phyloP scores from a whole-genome alignment of 2,797 vertebrate genomes.

The Amphiprion clarkii region DNA sequence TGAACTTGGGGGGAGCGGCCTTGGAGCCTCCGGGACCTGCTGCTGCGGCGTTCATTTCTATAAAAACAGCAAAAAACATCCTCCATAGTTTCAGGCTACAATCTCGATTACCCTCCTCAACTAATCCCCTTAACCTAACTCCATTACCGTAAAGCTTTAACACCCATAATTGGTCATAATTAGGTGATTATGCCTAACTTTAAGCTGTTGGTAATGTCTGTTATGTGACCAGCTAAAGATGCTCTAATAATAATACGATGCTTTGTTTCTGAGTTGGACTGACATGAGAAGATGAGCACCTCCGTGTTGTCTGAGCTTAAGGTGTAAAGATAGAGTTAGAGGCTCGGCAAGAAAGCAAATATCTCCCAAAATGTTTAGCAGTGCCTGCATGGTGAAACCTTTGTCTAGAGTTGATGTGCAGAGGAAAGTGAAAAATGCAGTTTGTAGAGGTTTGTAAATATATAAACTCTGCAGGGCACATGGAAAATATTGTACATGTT shows the following conservation, averaged over 20 bases:
- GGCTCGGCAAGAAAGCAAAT: too few relatives aligned
- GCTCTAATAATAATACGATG: background rate
- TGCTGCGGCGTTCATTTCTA: constrained; percentile 60
- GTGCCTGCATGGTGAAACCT: too few relatives aligned
- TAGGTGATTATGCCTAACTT: background rate
- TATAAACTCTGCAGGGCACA: too few relatives aligned
- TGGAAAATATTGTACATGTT: too few relatives aligned
- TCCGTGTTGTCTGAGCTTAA: too few relatives aligned
- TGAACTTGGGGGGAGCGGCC: constrained; percentile 57
- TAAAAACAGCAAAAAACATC: background rate
- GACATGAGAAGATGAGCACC: too few relatives aligned
- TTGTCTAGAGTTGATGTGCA: too few relatives aligned
- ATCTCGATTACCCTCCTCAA: background rate
- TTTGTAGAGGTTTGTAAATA: too few relatives aligned
- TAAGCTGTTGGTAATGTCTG: background rate
- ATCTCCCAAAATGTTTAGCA: too few relatives aligned
- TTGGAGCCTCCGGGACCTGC: constrained; percentile 17
- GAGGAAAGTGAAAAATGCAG: too few relatives aligned
- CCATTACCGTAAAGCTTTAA: background rate
- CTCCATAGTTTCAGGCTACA: background rate
- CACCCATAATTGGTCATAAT: background rate
- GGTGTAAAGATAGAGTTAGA: too few relatives aligned
- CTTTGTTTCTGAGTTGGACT: too few relatives aligned
- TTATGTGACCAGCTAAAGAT: background rate
- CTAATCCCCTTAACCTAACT: background rate